These are phyloP conservation scores for Brachionus koreanus DNA, from an alignment of 1,140 invertebrate species.

Conservation along the genomic window DNA sequence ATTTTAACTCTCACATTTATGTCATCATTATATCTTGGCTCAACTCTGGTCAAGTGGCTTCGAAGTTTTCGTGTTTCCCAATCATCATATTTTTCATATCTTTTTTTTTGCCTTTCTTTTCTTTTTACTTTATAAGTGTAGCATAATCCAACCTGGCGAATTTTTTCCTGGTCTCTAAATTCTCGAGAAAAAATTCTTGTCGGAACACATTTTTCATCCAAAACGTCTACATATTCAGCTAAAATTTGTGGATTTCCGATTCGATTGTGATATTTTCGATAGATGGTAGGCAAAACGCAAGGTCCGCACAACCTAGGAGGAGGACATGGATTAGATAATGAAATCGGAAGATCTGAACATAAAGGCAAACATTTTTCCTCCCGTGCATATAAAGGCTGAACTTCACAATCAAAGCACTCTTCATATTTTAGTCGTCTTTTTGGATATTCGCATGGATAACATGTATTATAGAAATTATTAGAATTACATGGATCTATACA, in stretches of 20 bases:
- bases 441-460: not conserved
- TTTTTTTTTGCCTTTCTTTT: not conserved
- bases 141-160: not conserved
- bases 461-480: not conserved
- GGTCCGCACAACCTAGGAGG: not conserved
- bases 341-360: not conserved
- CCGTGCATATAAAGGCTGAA: not conserved
- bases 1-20: not conserved
- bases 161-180: not conserved
- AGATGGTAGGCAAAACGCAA: not conserved
- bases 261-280: not conserved
- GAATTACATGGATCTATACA: not conserved
- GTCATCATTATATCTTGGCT: not conserved
- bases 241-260: not conserved
- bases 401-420: not conserved
- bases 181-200: not conserved
- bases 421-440: not conserved
- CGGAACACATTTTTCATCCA: not conserved
- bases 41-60: not conserved
- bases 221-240: constrained; percentile 13
- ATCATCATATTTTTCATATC: not conserved
- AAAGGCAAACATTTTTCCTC: not conserved
- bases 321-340: not conserved
- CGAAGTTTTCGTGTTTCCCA: not conserved
- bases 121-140: constrained; percentile 19